These are phyloP conservation scores for Propithecus deckenii DNA, from an alignment of 2,797 vertebrate genomes.

Conservation along the genomic window DNA sequence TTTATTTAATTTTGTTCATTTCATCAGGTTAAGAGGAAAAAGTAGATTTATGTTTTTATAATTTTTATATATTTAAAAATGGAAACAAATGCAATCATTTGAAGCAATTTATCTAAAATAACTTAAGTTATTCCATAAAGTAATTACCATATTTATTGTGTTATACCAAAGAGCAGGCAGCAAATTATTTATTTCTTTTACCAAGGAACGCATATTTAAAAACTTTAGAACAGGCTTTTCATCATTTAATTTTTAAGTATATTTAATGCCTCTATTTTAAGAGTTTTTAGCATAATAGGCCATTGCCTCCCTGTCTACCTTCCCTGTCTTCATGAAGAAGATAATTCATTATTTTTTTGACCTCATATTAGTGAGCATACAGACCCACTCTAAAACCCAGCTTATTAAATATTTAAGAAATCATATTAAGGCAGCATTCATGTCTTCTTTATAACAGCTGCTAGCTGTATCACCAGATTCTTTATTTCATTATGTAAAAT, in stretches of 20 bases:
- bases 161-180: constrained; percentile 11
- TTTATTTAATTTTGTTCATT: constrained; percentile 29
- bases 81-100: neutral
- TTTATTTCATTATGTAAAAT: constrained; percentile 72
- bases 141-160: constrained; percentile 57
- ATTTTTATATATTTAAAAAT: neutral
- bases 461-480: constrained; percentile 66
- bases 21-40: neutral
- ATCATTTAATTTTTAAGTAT: constrained; percentile 37
- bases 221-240: constrained; percentile 2
- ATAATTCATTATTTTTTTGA: constrained; percentile 54
- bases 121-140: constrained; percentile 16
- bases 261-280: constrained; percentile 42
- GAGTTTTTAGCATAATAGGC: constrained; percentile 34
- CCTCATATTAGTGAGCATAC: constrained; percentile 38
- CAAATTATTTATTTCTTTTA: constrained; percentile 31
- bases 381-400: constrained; percentile 58
- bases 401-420: constrained; percentile 81
- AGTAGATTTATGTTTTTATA: neutral
- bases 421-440: constrained; percentile 64
- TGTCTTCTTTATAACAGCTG: constrained; percentile 40
- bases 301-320: neutral
- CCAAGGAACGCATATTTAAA: neutral
- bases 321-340: neutral
- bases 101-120: constrained; percentile 45